Percentiles rank a stretch among this genome's conserved stretches.
Evolutionary conservation across 1,140 invertebrate genomes (phyloP).

Genomic region (Cotesia typhae): DNA sequence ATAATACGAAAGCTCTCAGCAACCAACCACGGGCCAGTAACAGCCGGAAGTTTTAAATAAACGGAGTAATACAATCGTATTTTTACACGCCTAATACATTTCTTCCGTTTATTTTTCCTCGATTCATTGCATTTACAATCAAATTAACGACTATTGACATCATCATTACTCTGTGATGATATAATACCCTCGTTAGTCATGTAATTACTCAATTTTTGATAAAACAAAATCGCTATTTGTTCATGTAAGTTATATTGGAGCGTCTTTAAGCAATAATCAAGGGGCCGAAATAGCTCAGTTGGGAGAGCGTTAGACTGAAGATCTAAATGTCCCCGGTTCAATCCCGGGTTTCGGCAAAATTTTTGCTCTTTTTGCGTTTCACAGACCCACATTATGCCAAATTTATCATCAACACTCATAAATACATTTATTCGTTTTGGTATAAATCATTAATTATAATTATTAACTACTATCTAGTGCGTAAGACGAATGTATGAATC

Average conservation of each 20-base stretch:
- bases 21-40: slow-evolving; percentile 44
- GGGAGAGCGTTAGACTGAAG: slow-evolving; percentile 69
- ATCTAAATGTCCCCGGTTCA: slow-evolving; percentile 69
- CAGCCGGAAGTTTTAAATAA: slow-evolving; percentile 55
- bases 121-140: slow-evolving; percentile 21
- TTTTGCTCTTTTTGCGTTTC: slow-evolving; percentile 13
- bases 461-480: slow-evolving; percentile 10
- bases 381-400: background rate
- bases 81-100: slow-evolving; percentile 49
- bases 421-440: background rate
- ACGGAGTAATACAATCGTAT: slow-evolving; percentile 55
- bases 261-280: no score
- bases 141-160: slow-evolving; percentile 18
- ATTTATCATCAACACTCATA: no score
- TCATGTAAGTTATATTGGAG: no score
- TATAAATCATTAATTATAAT: slow-evolving; percentile 1
- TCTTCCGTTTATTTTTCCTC: slow-evolving; percentile 49
- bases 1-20: slow-evolving; percentile 53
- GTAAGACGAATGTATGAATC: background rate
- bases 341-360: slow-evolving; percentile 66
- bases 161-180: background rate
- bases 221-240: no score
- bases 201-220: no score
- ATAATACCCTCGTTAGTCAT: no score
- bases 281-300: slow-evolving; percentile 68